These are phyloP conservation scores for Micromys minutus DNA, from an alignment of 2,113 vertebrate genomes.

Conservation along the genomic window DNA sequence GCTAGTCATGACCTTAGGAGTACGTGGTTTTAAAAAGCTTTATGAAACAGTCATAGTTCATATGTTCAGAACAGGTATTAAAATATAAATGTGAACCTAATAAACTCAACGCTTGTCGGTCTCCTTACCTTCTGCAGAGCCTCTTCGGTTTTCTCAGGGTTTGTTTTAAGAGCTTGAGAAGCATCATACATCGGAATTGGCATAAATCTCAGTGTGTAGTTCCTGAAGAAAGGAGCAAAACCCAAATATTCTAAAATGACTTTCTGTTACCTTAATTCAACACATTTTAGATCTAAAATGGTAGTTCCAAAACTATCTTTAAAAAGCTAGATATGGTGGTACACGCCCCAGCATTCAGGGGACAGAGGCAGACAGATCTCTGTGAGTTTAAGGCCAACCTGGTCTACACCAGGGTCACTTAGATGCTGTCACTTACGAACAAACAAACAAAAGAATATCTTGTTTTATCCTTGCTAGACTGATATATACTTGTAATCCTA, in stretches of 20 bases:
- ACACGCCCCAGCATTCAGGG: neutral
- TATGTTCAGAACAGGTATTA: neutral
- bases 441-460: neutral
- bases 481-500: neutral
- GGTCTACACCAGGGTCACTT: neutral
- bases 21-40: neutral
- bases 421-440: neutral
- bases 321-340: neutral
- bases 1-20: neutral
- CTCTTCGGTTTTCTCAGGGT: constrained; percentile 97
- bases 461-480: neutral
- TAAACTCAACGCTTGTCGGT: neutral
- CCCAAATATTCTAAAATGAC: neutral
- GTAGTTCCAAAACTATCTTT: neutral
- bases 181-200: constrained; percentile 98
- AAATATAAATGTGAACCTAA: neutral
- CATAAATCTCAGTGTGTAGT: constrained; percentile 98
- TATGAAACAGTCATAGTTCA: neutral
- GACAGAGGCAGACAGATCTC: neutral
- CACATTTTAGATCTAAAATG: neutral
- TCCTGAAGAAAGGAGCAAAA: constrained; percentile 84
- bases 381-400: neutral
- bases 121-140: constrained; percentile 93
- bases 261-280: neutral
- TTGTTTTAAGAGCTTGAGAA: constrained; percentile 96